Conservation (phyloP, 2,113 vertebrate species). For the Struthidea cinerea region DNA sequence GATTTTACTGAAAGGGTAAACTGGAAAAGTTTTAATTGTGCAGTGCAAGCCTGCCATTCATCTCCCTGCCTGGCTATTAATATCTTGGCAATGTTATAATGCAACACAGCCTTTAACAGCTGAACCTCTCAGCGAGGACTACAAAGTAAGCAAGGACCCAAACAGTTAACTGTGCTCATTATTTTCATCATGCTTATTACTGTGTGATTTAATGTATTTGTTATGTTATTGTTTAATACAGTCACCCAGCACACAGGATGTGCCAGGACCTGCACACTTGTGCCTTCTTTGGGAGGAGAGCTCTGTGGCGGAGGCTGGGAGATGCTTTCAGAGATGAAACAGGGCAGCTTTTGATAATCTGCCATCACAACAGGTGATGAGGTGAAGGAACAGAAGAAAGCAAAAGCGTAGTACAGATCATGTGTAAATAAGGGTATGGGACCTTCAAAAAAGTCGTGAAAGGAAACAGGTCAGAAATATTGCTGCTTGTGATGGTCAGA, state of each 20-base stretch:
- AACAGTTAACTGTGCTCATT: constrained; percentile 29
- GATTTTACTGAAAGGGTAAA: constrained; percentile 56
- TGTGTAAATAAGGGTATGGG: not conserved
- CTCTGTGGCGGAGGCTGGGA: not conserved
- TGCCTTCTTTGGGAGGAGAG: not conserved
- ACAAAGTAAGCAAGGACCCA: constrained; percentile 12
- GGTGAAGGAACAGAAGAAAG: not conserved
- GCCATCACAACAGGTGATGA: not conserved
- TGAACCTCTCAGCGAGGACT: not conserved
- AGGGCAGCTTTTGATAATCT: not conserved
- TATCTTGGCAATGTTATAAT: constrained; percentile 22
- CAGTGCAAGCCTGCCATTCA: constrained; percentile 10
- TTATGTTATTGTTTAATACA: constrained; percentile 16
- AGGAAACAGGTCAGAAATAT: not conserved
- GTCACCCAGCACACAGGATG: not conserved
- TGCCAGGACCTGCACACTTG: not conserved
- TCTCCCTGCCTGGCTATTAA: constrained; percentile 45
- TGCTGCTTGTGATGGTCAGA: not conserved
- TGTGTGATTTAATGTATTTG: constrained; percentile 21
- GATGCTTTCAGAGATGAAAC: not conserved
- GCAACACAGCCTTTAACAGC: not conserved
- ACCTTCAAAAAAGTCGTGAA: not conserved
- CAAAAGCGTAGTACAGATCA: not conserved
- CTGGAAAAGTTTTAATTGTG: constrained; percentile 56
- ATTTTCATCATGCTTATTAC: constrained; percentile 14